These are phyloP conservation scores for Cynodonichthys magdalenae DNA, from an alignment of 2,797 vertebrate genomes.

Conservation along the genomic window DNA sequence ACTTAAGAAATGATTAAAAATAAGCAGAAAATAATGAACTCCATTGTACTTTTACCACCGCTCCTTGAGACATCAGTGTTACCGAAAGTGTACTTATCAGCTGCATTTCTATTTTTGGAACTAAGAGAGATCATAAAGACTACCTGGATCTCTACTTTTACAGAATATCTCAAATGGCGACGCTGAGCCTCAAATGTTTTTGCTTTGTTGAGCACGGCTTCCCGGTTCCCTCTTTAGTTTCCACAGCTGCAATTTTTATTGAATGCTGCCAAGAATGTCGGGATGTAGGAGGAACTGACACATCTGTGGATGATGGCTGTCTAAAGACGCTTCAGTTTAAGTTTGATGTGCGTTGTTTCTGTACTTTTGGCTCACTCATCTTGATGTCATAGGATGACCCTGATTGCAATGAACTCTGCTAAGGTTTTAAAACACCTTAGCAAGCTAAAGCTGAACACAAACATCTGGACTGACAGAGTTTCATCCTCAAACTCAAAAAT, in stretches of 20 bases:
- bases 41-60: constrained; percentile 12
- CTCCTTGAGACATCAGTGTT: constrained; percentile 8
- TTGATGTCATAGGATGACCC: constrained; percentile 5
- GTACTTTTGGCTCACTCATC: constrained; percentile 7
- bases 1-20: constrained; percentile 3
- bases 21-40: background rate
- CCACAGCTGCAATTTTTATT: constrained; percentile 34
- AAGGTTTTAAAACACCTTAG: background rate
- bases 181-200: constrained; percentile 21
- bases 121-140: constrained; percentile 15
- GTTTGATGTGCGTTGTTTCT: constrained; percentile 11
- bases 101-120: constrained; percentile 25
- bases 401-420: background rate
- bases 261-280: constrained; percentile 33
- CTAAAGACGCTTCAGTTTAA: constrained; percentile 12
- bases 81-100: constrained; percentile 27
- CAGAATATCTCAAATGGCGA: constrained; percentile 18
- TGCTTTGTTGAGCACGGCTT: constrained; percentile 36
- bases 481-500: background rate
- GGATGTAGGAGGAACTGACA: constrained; percentile 14
- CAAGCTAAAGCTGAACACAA: background rate
- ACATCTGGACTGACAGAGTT: background rate
- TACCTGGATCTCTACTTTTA: constrained; percentile 35
- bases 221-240: constrained; percentile 30
- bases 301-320: constrained; percentile 18